Percentiles rank a stretch among this genome's conserved stretches.
Conservation (phyloP, 2,113 vertebrate genomes). For the Pseudopipra pipra region DNA sequence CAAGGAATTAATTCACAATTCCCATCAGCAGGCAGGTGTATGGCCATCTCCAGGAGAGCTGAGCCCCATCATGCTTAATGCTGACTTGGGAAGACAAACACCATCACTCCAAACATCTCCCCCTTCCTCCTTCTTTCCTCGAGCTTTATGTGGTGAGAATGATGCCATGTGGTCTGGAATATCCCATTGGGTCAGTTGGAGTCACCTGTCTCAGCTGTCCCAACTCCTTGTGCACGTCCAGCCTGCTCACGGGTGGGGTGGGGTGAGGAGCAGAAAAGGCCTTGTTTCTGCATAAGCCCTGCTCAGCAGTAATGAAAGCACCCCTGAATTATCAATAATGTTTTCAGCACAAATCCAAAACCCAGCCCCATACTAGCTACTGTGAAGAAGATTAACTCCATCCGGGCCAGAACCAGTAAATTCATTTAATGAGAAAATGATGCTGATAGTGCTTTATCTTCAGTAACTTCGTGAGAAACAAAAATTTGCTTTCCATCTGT, state of each 20-base stretch:
- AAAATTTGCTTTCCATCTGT: background rate
- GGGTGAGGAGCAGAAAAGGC: background rate
- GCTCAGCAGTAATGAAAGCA: background rate
- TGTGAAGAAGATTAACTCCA: background rate
- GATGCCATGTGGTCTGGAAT: background rate
- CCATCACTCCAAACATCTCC: background rate
- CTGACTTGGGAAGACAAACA: background rate
- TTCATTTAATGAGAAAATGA: background rate
- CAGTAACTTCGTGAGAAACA: background rate
- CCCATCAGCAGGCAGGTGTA: background rate
- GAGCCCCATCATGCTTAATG: fast-evolving
- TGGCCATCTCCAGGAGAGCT: background rate
- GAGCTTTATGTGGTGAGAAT: background rate
- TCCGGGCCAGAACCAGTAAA: background rate
- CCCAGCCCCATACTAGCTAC: background rate
- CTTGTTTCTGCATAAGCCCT: background rate
- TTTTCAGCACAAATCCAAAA: background rate
- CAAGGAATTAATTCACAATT: background rate
- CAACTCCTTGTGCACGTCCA: background rate
- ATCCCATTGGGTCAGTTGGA: background rate
- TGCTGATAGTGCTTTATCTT: background rate
- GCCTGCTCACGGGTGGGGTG: background rate
- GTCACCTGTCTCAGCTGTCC: background rate
- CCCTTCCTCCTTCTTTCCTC: background rate
- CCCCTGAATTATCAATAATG: background rate